These are phyloP conservation scores for Patella vulgata DNA, from an alignment of 1,140 invertebrate genomes.

Conservation along the genomic window DNA sequence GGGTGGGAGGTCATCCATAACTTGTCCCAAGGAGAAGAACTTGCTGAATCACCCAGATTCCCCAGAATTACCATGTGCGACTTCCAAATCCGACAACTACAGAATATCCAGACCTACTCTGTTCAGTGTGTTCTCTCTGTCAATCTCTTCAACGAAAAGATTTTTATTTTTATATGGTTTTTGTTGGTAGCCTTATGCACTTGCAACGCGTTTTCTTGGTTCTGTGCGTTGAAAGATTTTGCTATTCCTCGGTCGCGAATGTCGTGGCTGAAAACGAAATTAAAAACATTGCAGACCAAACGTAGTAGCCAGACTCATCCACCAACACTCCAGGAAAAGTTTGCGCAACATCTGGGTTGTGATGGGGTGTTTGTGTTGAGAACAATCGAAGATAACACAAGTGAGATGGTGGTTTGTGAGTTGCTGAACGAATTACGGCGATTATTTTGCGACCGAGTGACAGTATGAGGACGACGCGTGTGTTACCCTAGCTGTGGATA, in stretches of 20 bases:
- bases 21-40: conserved; percentile 23
- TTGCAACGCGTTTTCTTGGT: conserved; percentile 15
- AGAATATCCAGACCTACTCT: conserved; percentile 40
- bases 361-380: conserved; percentile 48
- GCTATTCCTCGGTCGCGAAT: no score
- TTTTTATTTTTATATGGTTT: conserved; percentile 69
- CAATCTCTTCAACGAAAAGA: conserved; percentile 69
- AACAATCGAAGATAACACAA: conserved; percentile 47
- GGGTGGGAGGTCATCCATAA: conserved; percentile 58
- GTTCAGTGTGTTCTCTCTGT: conserved; percentile 66
- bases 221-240: no score
- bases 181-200: conserved; percentile 66
- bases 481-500: no score
- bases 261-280: no score
- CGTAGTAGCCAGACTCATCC: no score
- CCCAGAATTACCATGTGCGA: conserved; percentile 70
- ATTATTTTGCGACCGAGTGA: conserved; percentile 29
- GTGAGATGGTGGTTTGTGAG: conserved; percentile 42
- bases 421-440: conserved; percentile 45
- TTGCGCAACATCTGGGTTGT: conserved; percentile 25
- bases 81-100: conserved; percentile 65
- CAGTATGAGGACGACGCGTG: no score
- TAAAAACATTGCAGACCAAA: no score
- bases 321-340: no score
- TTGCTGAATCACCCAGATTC: conserved; percentile 64